Evolutionary conservation across 2,113 vertebrate genomes (phyloP), one percentile per base, ranked within the genome.

Genomic region (Corydoras sp.): DNA sequence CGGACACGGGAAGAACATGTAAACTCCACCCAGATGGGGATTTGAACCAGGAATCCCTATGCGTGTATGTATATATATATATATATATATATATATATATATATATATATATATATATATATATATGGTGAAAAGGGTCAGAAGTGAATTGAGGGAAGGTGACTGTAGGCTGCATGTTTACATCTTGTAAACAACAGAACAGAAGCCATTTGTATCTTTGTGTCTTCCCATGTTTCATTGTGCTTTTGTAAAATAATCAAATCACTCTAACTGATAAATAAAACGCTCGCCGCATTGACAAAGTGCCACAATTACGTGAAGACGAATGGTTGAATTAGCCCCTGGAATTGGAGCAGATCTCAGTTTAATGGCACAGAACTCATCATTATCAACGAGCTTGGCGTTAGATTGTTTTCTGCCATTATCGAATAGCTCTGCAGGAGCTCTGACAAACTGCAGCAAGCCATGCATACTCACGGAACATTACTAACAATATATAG

Each of bases 211-310:
- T 24, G 18, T 24, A 24, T 24, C 18, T 24, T 24, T 24, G 18
- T 24, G 18, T 24, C 18, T 24, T 24, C 10, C 12, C 24, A 32
- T 32, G 59, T 51, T 31, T 63, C 9, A 54, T 32, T 71, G 9
- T 65, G 68, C 43, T 69, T 65, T 56, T 65, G 68, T 65, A 88
- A 86, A 85, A 86, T 85, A 87, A 87, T 88, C 85, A 85, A 86
- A 88, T 89, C 86, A 87, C 86, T 89, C 83, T 85, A 84, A 88
- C 80, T 85, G 86, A 88, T 87, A 87, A 88, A 90, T 89, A 88
- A 86, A 87, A 88, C 83, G 85, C 81, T 84, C 82, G 79, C 83
- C 82, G 78, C 82, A 86, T 85, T 88, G 87, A 89, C 89, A 81
- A 88, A 89, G 83, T 85, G 86, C 85, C 86, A 88, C 85, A 84